Evolutionary conservation across 2,113 vertebrate genomes (phyloP), one percentile per base, ranked within the genome.

Genomic region (Equus przewalskii): DNA sequence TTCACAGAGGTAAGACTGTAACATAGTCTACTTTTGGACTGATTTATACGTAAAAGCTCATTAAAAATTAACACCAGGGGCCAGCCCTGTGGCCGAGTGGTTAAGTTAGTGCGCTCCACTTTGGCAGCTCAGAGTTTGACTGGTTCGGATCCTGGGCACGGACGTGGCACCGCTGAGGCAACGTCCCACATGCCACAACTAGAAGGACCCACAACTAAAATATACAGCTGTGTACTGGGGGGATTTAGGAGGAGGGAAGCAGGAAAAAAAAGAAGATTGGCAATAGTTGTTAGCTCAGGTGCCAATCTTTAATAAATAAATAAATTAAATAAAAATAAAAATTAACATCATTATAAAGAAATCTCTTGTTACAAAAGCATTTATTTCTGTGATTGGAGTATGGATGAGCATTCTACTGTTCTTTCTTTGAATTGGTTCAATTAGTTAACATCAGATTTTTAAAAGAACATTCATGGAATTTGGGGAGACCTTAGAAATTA

Each of bases 1-100:
- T 99, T 99, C 99, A 99, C 99, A 1, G 99, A 99, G 99, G 99
- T 99, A 99, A 98, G 99, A 62, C 89, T 16, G 7, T 56, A 6
- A 26, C 14, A 4, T 9, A 9, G 0, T 83, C 49, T 94, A 33
- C 44, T 81, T 75, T n/a, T 82, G 54, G 30, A 73, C 78, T 44
- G 67, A 88, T 86, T 21, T 11, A 0, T 85, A 33, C 56, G 21
- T 84, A 84, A 95, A 88, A 85, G 80, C 8, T 24, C 9, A 56
- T 96, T 89, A 80, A 75, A 84, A 92, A 86, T 75, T 88, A 93
- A 69, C 26, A 62, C 19, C 51, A 41, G 36, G 36, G 36, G 36
- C 36, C 36, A 41, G 36, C 36, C 36, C 36, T 41, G 36, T 41
- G 36, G 36, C 36, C 36, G 36, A 41, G 36, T 41, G 36, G 36